Conservation (phyloP, 2,797 vertebrate genomes). For the Protonibea diacanthus region DNA sequence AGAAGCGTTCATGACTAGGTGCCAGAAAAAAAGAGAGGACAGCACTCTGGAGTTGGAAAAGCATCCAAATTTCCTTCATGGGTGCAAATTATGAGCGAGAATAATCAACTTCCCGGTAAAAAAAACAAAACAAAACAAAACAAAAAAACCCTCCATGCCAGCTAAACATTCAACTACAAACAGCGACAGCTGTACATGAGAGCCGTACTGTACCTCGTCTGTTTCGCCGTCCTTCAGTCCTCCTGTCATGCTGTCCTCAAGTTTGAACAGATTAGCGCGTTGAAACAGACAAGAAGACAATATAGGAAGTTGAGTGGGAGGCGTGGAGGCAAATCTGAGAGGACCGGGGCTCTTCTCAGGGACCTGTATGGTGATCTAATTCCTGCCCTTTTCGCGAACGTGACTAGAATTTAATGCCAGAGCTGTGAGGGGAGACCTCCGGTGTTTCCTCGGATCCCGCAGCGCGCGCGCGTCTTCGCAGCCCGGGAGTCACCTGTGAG, state of each 20-base stretch:
- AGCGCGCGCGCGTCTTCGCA: constrained; percentile 17
- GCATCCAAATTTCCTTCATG: not conserved
- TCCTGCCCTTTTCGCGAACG: constrained; percentile 58
- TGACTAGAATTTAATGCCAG: constrained; percentile 55
- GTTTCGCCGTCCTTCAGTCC: constrained; percentile 91
- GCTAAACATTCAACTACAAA: not conserved
- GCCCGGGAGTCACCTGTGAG: constrained; percentile 58
- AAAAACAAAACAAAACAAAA: not conserved
- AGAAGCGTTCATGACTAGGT: constrained; percentile 45
- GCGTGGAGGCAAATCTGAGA: constrained; percentile 78
- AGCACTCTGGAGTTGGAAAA: not conserved
- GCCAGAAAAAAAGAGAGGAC: constrained; percentile 46
- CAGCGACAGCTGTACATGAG: not conserved
- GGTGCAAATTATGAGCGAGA: not conserved
- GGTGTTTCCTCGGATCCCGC: constrained; percentile 23
- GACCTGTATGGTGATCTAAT: constrained; percentile 48
- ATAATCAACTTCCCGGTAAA: constrained; percentile 1
- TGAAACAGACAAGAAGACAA: constrained; percentile 68
- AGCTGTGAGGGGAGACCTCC: constrained; percentile 43
- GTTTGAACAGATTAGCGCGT: constrained; percentile 73
- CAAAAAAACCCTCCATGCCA: not conserved
- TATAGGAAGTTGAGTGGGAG: constrained; percentile 84
- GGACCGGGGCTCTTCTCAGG: constrained; percentile 52
- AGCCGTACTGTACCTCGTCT: constrained; percentile 89
- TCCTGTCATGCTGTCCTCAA: constrained; percentile 91